Evolutionary conservation across 2,113 vertebrate genomes (phyloP), one percentile per base, ranked within the genome.

Genomic region (Buteo buteo): DNA sequence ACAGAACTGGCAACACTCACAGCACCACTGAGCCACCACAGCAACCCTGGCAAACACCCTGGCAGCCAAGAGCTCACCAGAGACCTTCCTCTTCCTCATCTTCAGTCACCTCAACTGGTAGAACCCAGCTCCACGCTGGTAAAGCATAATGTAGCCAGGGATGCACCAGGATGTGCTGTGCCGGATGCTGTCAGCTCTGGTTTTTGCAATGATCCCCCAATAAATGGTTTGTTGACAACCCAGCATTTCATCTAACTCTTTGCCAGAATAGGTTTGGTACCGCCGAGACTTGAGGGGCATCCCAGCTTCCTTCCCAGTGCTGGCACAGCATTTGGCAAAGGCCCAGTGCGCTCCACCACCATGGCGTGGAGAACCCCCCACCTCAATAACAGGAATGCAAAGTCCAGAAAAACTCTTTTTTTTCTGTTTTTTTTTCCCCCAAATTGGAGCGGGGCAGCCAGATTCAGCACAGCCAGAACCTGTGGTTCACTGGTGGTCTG

Each of bases 271-370:
- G 42, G 21, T 82, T 69, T 16, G 42, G 65, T 65, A 28, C 10
- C 1, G 1, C n/a, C 2, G 0, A 21, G 29, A 40, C 40, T 31
- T 12, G 3, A 45, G 34, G 26, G 32, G 34, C 6, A 3, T 31
- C 64, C 57, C 12, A 2, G 16, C 50, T 70, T 73, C 73, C 73
- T 67, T 76, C 62, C 16, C 28, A 3, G 26, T 7, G 4, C 64
- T 16, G 73, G 72, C 59, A 85, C n/a, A 21, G 67, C 11, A 11
- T 32, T 32, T 2, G 5, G 58, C 74, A 78, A 49, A 78, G 21
- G 12, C 36, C n/a, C 15, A 3, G 57, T 4, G 10, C 10, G 2
- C 47, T 52, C 76, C 47, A 10, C 22, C 26, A 7, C 42, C 8
- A 1, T 3, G 1, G 26, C 2, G 3, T 2, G 2, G 57, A 49